phyloP scores from a whole-genome alignment of 2,113 vertebrate species.

The Chamaea fasciata region DNA sequence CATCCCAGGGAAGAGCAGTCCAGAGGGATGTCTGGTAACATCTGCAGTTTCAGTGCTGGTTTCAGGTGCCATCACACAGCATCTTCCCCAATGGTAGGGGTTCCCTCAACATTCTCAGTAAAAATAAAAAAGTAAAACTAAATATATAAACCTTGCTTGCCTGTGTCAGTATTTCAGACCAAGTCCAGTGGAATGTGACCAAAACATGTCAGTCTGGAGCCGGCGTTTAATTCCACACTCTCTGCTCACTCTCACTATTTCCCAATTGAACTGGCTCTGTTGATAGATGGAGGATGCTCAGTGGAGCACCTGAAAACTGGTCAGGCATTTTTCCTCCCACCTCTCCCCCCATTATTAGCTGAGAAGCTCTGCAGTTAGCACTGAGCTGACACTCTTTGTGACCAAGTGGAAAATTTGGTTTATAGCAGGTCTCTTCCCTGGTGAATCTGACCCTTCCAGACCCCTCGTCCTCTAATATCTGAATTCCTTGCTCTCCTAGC shows the following conservation, averaged over 20 bases:
- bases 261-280: rapidly evolving
- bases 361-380: neutral
- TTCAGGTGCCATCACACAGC: neutral
- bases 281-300: neutral
- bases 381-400: neutral
- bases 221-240: neutral
- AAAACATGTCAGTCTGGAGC: neutral
- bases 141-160: neutral
- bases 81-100: neutral
- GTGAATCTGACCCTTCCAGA: neutral
- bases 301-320: neutral
- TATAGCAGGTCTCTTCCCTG: neutral
- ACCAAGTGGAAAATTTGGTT: neutral
- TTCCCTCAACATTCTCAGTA: neutral
- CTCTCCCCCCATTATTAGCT: neutral
- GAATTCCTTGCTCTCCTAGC: neutral
- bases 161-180: neutral
- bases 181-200: neutral
- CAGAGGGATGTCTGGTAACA: neutral
- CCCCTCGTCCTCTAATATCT: neutral
- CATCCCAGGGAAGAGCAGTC: neutral
- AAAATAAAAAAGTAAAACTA: neutral
- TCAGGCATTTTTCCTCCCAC: neutral
- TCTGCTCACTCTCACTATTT: neutral
- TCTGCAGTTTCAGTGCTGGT: neutral